phyloP scores from a whole-genome alignment of 2,113 vertebrate genomes.

The Maccullochella peelii region DNA sequence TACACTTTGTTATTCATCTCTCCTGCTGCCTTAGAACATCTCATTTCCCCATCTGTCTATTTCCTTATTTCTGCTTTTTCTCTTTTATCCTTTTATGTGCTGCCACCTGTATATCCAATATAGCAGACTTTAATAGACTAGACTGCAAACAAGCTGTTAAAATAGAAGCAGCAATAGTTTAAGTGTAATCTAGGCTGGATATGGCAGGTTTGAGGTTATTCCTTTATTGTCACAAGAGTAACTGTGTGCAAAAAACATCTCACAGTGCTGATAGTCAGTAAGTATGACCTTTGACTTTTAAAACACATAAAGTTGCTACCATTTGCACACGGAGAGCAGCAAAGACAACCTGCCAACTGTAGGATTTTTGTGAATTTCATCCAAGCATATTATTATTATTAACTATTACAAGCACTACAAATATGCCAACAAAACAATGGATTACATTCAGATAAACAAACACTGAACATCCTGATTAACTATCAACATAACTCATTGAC shows the following conservation, averaged over 20 bases:
- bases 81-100: slow-evolving; percentile 1
- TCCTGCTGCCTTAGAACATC: slow-evolving; percentile 5
- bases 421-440: background rate
- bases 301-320: background rate
- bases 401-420: slow-evolving; percentile 5
- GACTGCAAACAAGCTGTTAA: slow-evolving; percentile 1
- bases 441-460: background rate
- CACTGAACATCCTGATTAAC: background rate
- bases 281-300: slow-evolving; percentile 1
- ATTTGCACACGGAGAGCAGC: background rate
- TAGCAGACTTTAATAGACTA: slow-evolving; percentile 1
- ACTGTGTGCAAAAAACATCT: background rate
- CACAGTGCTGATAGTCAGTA: background rate
- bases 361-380: background rate
- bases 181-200: background rate
- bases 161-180: slow-evolving; percentile 1
- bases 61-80: background rate
- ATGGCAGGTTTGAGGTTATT: background rate
- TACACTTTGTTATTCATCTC: slow-evolving; percentile 9
- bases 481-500: background rate
- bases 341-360: background rate
- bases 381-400: background rate
- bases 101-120: background rate
- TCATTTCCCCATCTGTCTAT: slow-evolving; percentile 16
- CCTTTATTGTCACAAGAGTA: background rate